Evolutionary conservation across 2,113 vertebrate species (phyloP), one percentile per base, ranked within the genome.

Genomic region (Prunella himalayana): DNA sequence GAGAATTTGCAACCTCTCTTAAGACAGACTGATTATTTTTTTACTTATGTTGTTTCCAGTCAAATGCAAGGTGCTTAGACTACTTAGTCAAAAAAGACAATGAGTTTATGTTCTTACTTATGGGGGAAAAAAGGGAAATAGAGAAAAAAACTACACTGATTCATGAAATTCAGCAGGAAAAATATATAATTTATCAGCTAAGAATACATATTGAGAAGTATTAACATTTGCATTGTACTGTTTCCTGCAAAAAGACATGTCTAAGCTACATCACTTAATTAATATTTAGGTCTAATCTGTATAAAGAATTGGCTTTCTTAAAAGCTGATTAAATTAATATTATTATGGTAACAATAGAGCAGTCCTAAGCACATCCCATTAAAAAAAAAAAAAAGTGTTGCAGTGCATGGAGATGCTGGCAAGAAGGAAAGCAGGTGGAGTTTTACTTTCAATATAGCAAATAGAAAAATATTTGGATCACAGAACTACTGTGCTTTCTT

Each of bases 321-420:
- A 98, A 98, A 97, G 92, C 82, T 96, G 96, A 98, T 98, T 98
- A 98, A 76, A 94, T 92, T 97, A 97, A 95, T 97, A 90, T 93
- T 96, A 92, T 98, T 97, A 95, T 95, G 73, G 91, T 97, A 93
- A 98, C 96, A 98, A 97, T 97, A 96, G 54, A 96, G 75, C 76
- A 90, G 63, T 95, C 97, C 95, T 97, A 96, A 98, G 95, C 76
- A 96, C 69, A 92, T 87, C 57, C 53, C 60, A 81, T 97, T 92
- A 65, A 60, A 96, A 97, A 94, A 75, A 13, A 95, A 35, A 35
- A 92, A 72, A 56, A 78, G 57, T 35, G 45, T 41, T 66, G 59
- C 7, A 56, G 22, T 63, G 21, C 6, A 3, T 61, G 42, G 39
- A 13, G 12, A 42, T 45, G 47, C 4, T 57, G 18, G 5, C 15